Evolutionary conservation across 2,797 vertebrate species (phyloP), one percentile per base, ranked within the genome.

Genomic region (Spinus olivaceus): DNA sequence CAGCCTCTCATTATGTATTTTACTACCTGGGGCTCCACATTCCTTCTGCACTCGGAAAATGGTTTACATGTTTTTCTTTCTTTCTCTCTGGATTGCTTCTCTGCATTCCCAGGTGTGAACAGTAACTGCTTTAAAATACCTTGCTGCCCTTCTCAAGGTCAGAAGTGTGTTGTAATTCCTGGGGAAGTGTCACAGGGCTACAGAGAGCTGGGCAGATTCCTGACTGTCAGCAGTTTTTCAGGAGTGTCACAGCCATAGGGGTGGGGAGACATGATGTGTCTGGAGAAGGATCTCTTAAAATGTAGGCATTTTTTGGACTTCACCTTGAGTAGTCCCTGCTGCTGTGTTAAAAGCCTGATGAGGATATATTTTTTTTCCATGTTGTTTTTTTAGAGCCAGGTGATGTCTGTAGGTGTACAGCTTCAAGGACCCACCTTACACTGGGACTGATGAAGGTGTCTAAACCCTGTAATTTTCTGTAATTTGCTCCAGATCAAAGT

Each of bases 141-240:
- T 77, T 79, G 19, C 33, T 84, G 66, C 19, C 10, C 44, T 94
- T 90, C 25, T 79, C 82, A 95, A 90, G 82, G 91, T 91, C 66
- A 86, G 39, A 30, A 41, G 27, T 5, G 1, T 47, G n/a, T 81
- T 92, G 54, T 69, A 41, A 51, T 79, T 90, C 61, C 69, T 41
- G 54, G 32, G 39, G 41, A 69, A 27, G 6, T 16, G 41, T 82
- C 44, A 16, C 42, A 39, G 63, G 51, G 25, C 64, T 73, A 5
- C 14, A 5, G 51, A 51, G 61, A 72, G 28, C 16, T 4, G 0
- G 63, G 59, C 53, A 35, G 21, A 28, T 84, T 93, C 90, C 10
- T 44, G 22, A 14, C 42, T 1, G 3, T 81, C 70, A 81, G 91
- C 66, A 76, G 70, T 63, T 73, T 86, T 88, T 65, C 59, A 80